Conservation (phyloP, 1,140 invertebrate genomes). For the Leguminivora glycinivorella region DNA sequence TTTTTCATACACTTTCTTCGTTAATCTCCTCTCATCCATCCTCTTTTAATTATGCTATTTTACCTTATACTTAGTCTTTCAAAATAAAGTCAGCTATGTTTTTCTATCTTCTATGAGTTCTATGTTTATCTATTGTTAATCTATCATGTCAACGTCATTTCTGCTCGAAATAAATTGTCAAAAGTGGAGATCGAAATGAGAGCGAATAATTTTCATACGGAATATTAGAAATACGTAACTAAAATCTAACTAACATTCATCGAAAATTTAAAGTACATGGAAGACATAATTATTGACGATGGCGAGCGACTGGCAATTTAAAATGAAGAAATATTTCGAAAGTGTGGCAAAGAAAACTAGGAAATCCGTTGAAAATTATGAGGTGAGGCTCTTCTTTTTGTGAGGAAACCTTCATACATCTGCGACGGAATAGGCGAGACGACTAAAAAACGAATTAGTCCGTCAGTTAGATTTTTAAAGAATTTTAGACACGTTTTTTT, state of each 20-base stretch:
- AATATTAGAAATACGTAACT: background rate
- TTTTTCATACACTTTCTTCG: too few species aligned
- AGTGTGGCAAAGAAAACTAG: background rate
- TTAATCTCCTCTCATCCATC: too few species aligned
- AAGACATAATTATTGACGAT: background rate
- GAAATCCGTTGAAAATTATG: background rate
- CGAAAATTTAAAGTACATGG: background rate
- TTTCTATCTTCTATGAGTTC: too few species aligned
- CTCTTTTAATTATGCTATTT: too few species aligned
- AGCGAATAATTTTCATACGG: background rate
- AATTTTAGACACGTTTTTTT: too few species aligned
- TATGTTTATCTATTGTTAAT: too few species aligned
- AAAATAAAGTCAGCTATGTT: background rate
- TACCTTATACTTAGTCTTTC: background rate
- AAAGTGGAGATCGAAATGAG: background rate
- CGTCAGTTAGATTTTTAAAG: too few species aligned
- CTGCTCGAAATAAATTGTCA: background rate
- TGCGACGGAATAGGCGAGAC: too few species aligned
- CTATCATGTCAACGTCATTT: background rate
- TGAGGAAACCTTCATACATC: too few species aligned
- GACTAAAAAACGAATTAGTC: too few species aligned
- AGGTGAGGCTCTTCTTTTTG: background rate
- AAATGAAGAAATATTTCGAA: constrained; percentile 10
- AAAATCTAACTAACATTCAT: background rate
- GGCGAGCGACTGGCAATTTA: background rate